Evolutionary conservation across 2,113 vertebrate species (phyloP).

Genomic region (Calypte anna): DNA sequence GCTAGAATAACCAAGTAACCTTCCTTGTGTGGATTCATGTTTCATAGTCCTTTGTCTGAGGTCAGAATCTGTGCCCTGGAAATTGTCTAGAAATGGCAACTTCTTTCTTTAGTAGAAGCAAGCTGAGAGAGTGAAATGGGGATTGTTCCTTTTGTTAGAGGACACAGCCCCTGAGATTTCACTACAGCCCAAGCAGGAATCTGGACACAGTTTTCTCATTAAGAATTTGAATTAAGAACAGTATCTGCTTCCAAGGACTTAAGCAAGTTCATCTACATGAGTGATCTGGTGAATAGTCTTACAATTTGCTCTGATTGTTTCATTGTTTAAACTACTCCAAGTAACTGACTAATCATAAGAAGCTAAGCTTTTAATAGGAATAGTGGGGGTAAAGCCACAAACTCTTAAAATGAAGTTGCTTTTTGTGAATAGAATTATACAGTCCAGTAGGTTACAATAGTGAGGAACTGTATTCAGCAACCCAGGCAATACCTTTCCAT

Average conservation of each 20-base stretch:
- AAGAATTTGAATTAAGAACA: not conserved
- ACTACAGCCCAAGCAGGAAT: not conserved
- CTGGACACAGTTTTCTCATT: conserved; percentile 19
- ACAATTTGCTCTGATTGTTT: not conserved
- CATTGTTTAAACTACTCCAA: not conserved
- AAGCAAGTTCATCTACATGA: not conserved
- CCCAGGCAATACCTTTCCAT: not conserved
- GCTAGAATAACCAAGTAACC: not conserved
- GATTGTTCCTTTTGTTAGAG: not conserved
- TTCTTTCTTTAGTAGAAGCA: not conserved
- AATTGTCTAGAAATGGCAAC: not conserved
- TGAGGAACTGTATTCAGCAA: not conserved
- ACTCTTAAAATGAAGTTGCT: not conserved
- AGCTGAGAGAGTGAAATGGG: not conserved
- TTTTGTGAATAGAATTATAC: not conserved
- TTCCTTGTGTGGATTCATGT: not conserved
- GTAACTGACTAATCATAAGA: not conserved
- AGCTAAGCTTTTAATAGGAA: not conserved
- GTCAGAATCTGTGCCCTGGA: not conserved
- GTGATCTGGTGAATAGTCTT: conserved; percentile 6
- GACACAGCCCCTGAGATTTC: not conserved
- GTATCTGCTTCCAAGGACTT: not conserved
- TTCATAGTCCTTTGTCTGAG: not conserved
- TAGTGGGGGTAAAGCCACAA: not conserved
- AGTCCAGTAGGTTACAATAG: not conserved